Conservation (phyloP, 2,113 vertebrate genomes). For the Perccottus glenii region DNA sequence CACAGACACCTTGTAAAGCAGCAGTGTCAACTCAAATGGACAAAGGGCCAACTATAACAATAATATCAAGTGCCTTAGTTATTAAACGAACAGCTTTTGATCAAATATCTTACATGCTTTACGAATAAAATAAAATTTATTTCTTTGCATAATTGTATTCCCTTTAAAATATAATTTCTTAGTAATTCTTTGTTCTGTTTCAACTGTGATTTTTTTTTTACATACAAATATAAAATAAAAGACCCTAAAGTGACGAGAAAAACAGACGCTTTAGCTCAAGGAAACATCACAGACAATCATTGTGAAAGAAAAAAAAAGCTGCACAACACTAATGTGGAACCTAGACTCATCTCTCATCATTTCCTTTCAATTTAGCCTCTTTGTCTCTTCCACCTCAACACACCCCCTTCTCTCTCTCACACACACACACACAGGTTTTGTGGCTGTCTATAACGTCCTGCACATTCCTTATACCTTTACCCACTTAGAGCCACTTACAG, state of each 20-base stretch:
- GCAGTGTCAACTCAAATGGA: background rate
- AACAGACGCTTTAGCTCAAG: slow-evolving; percentile 30
- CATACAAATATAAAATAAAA: slow-evolving; percentile 58
- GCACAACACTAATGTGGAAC: slow-evolving; percentile 68
- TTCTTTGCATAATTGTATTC: slow-evolving; percentile 3
- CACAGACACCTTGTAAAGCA: slow-evolving; percentile 17
- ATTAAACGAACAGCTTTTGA: background rate
- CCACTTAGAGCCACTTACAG: slow-evolving; percentile 2
- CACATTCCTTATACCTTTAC: slow-evolving; percentile 25
- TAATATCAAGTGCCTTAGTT: background rate
- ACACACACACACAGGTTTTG: slow-evolving; percentile 22
- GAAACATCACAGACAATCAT: slow-evolving; percentile 50
- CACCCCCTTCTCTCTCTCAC: slow-evolving; percentile 31
- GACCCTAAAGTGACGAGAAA: slow-evolving; percentile 31
- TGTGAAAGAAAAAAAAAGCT: slow-evolving; percentile 35
- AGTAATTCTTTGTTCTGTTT: slow-evolving; percentile 46
- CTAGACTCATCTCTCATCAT: slow-evolving; percentile 79
- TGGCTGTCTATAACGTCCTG: slow-evolving; percentile 7
- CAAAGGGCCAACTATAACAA: background rate
- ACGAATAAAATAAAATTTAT: background rate
- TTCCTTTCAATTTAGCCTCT: slow-evolving; percentile 75
- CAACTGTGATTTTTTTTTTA: slow-evolving; percentile 26
- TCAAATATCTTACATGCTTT: background rate
- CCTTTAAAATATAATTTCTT: slow-evolving; percentile 27
- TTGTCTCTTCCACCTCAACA: slow-evolving; percentile 64